phyloP scores from a whole-genome alignment of 2,888 invertebrate genomes.

The Keiferia lycopersicella region DNA sequence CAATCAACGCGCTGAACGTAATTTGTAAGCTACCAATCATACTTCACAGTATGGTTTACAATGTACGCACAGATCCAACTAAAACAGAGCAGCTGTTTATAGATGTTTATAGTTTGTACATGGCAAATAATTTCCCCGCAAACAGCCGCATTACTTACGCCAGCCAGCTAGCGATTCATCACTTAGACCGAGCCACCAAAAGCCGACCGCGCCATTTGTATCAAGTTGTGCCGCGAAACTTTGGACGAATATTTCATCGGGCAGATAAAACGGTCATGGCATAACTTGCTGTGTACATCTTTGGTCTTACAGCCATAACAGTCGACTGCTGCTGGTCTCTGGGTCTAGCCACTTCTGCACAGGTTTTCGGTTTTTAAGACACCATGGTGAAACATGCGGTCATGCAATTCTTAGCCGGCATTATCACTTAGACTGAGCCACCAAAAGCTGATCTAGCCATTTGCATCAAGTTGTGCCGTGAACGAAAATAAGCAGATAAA shows the following conservation, averaged over 20 bases:
- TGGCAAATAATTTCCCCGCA: constrained; percentile 14
- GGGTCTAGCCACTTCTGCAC: too few relatives aligned
- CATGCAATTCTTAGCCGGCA: too few relatives aligned
- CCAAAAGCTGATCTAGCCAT: too few relatives aligned
- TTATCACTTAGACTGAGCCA: too few relatives aligned
- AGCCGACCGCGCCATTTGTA: constrained; percentile 64
- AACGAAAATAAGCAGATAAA: too few relatives aligned
- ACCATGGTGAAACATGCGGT: too few relatives aligned
- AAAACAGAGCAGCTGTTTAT: not conserved
- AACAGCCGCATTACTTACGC: constrained; percentile 16
- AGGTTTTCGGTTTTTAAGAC: too few relatives aligned
- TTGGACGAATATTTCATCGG: constrained; percentile 71
- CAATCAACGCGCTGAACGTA: too few relatives aligned
- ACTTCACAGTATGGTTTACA: too few relatives aligned
- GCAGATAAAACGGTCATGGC: constrained; percentile 57
- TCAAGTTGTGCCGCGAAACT: constrained; percentile 65
- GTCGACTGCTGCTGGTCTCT: not conserved
- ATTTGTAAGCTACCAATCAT: too few relatives aligned
- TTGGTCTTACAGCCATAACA: not conserved
- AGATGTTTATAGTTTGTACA: constrained; percentile 12
- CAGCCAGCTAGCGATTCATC: constrained; percentile 34
- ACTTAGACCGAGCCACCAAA: constrained; percentile 42
- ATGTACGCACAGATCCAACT: not conserved
- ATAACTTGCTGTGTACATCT: constrained; percentile 34
- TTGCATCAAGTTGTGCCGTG: too few relatives aligned